These are phyloP conservation scores for Lepeophtheirus nordmannii DNA, from an alignment of 2,888 invertebrate species.

Conservation along the genomic window DNA sequence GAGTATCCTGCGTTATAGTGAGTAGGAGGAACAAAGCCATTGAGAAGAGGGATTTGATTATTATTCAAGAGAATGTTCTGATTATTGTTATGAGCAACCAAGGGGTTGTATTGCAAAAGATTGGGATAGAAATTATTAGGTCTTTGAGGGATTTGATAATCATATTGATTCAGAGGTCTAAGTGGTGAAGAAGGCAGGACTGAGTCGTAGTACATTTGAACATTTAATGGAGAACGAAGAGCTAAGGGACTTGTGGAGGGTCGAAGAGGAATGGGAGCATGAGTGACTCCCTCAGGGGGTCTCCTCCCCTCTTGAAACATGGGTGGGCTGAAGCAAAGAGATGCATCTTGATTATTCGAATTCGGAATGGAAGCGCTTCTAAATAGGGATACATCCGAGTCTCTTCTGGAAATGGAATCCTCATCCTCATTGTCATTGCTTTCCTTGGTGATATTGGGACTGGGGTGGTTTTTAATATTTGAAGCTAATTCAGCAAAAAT, in stretches of 20 bases:
- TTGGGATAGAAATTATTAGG: too few relatives aligned
- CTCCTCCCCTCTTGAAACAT: neutral
- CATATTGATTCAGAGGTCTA: too few relatives aligned
- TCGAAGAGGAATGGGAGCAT: constrained; percentile 1
- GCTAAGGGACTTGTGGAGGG: neutral
- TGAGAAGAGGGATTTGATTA: too few relatives aligned
- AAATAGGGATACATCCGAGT: neutral
- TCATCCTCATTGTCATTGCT: neutral
- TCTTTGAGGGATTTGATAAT: too few relatives aligned
- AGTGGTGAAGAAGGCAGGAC: too few relatives aligned
- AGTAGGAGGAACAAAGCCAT: too few relatives aligned
- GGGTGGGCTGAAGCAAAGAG: neutral
- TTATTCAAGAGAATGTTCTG: too few relatives aligned
- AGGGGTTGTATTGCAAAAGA: too few relatives aligned
- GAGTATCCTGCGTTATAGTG: neutral
- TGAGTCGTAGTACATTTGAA: neutral
- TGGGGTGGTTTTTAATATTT: constrained; percentile 10
- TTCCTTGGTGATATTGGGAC: neutral
- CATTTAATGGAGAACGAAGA: neutral
- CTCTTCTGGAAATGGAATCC: neutral
- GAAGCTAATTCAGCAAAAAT: neutral
- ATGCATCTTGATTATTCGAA: too few relatives aligned
- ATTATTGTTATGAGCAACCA: too few relatives aligned
- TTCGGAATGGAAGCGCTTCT: constrained; percentile 5
- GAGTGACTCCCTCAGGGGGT: neutral